These are phyloP conservation scores for Myotis planiceps DNA, from an alignment of 2,797 vertebrate species.

Conservation along the genomic window DNA sequence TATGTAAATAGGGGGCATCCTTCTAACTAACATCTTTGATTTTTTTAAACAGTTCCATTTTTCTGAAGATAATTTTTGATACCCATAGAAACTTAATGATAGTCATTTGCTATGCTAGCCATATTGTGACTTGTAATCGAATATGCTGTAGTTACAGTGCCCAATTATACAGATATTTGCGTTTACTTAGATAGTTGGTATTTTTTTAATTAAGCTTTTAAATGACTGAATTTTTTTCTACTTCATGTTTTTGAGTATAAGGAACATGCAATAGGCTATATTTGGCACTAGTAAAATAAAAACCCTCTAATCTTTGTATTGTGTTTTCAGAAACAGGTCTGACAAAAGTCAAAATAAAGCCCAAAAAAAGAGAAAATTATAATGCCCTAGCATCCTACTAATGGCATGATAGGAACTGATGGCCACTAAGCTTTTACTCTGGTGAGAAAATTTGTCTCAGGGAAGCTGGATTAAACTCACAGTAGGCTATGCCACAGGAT, in stretches of 20 bases:
- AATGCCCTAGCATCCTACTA: not conserved
- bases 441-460: not conserved
- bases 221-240: not conserved
- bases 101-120: constrained; percentile 28
- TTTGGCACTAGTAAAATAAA: constrained; percentile 3
- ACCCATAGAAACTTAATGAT: constrained; percentile 15
- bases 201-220: constrained; percentile 49
- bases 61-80: constrained; percentile 60
- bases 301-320: not conserved
- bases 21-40: constrained; percentile 64
- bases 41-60: constrained; percentile 52
- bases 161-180: constrained; percentile 41
- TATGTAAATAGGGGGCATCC: constrained; percentile 60
- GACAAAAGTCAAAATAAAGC: not conserved
- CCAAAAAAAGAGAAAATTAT: not conserved
- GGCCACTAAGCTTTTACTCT: not conserved
- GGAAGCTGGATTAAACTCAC: not conserved
- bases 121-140: constrained; percentile 15
- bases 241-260: not conserved
- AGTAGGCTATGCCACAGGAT: not conserved
- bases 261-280: not conserved
- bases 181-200: not conserved
- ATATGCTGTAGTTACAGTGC: not conserved
- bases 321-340: not conserved
- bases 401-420: not conserved